These are phyloP conservation scores for Chrosomus eos DNA, from an alignment of 2,797 vertebrate genomes.

Conservation along the genomic window DNA sequence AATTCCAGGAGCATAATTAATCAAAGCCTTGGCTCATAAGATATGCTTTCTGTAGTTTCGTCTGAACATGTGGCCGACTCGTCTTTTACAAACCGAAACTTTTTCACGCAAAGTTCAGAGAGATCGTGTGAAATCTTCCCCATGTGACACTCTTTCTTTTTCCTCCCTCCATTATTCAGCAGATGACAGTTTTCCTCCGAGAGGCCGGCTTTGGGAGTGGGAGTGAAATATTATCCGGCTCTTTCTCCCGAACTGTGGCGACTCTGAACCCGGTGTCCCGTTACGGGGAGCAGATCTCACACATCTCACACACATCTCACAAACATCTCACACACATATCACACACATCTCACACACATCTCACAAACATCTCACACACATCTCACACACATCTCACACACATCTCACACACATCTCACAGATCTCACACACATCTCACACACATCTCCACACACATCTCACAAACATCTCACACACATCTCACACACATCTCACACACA, in stretches of 20 bases:
- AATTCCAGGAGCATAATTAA: conserved; percentile 49
- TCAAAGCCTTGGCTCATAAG: conserved; percentile 18
- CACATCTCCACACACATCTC: no score
- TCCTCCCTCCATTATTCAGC: not conserved
- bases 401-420: conserved; percentile 48
- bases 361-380: conserved; percentile 54
- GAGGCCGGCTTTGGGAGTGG: conserved; percentile 27
- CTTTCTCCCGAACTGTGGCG: conserved; percentile 60
- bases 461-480: conserved; percentile 54
- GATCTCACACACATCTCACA: conserved; percentile 53
- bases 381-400: conserved; percentile 48
- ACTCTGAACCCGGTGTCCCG: conserved; percentile 54
- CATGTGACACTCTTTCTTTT: conserved; percentile 10
- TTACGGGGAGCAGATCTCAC: conserved; percentile 59
- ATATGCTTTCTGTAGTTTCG: conserved; percentile 7
- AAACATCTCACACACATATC: conserved; percentile 53
- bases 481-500: conserved; percentile 52
- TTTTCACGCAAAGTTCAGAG: conserved; percentile 10
- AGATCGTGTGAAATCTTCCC: conserved; percentile 2
- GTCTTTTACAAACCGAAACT: not conserved
- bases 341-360: conserved; percentile 57
- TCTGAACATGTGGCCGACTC: not conserved
- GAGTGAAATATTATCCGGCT: conserved; percentile 51
- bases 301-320: conserved; percentile 51
- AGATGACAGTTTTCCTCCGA: conserved; percentile 19